These are phyloP conservation scores for Pseudococcus longispinus DNA, from an alignment of 2,888 invertebrate genomes.

Conservation along the genomic window DNA sequence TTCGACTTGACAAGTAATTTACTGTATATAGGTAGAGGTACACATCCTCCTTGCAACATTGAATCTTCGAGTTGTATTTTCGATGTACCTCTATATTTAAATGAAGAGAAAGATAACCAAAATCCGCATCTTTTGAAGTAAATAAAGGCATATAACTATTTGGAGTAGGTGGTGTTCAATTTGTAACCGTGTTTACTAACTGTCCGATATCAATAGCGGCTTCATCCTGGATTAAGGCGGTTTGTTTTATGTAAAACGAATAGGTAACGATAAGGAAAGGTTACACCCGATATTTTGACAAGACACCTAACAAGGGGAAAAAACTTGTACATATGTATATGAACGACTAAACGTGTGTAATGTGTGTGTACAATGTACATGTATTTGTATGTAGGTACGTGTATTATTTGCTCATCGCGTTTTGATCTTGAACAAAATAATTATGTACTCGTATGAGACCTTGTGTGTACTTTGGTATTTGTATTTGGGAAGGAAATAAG, in stretches of 20 bases:
- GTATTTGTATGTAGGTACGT: background rate
- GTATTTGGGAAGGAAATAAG: no score
- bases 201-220: conserved; percentile 39
- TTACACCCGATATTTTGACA: conserved; percentile 14
- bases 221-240: conserved; percentile 14
- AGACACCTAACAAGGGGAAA: background rate
- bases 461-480: background rate
- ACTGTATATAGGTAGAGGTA: background rate
- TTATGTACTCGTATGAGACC: background rate
- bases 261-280: conserved; percentile 33
- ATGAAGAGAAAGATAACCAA: background rate
- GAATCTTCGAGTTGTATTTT: background rate
- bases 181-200: conserved; percentile 9
- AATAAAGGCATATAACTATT: background rate
- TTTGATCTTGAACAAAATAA: background rate
- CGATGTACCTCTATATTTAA: background rate
- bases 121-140: conserved; percentile 4
- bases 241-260: conserved; percentile 22
- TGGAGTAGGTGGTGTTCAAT: background rate
- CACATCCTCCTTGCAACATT: background rate
- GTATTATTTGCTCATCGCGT: background rate
- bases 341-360: background rate
- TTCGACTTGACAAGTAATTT: background rate
- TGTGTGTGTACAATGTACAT: no score
- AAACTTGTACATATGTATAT: background rate